Evolutionary conservation across 1,140 invertebrate species (phyloP), one percentile per base, ranked within the genome.

Genomic region (Drosophila nikananu): DNA sequence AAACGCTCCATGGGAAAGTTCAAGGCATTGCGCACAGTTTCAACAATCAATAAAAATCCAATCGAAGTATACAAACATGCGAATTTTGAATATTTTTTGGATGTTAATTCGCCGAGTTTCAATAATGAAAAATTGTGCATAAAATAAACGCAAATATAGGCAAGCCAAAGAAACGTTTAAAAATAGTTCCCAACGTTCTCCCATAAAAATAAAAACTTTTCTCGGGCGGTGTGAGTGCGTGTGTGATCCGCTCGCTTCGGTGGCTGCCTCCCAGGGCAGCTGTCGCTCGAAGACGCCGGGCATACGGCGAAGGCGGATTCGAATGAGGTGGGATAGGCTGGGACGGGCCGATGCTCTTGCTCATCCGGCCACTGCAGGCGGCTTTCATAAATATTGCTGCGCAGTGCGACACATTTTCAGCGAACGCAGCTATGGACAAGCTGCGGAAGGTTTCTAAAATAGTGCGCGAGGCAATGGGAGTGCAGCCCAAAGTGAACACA

Each of bases 161-260:
- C 65, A 86, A 80, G 82, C 52, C 61, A 84, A 71, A 51, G 41
- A 78, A 74, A 67, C 57, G 61, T 76, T 89, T 87, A 87, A 72
- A 89, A 87, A 89, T 87, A 89, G 84, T 81, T 73, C 68, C 46
- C 77, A 84, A 68, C 67, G 86, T 84, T 74, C 68, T 79, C 68
- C 60, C 65, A 65, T 79, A 80, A 80, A 80, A 80, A 80, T 80
- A 80, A 64, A 77, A 73, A 65, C 55, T 65, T 42, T 74, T 54
- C 48, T 23, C 44, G 37, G 25, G 58, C 49, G 25, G 63, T 71
- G 63, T 44, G 58, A 46, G 46, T 73, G 61, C 60, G 49, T 75
- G 25, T 51, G 30, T 72, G 61, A 73, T 67, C 54, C 70, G 80
- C 64, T 60, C 55, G 61, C 23, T 49, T 59, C 54, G 68, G 54